Evolutionary conservation across 1,140 invertebrate species (phyloP).

Genomic region (Saccostrea glomerata): DNA sequence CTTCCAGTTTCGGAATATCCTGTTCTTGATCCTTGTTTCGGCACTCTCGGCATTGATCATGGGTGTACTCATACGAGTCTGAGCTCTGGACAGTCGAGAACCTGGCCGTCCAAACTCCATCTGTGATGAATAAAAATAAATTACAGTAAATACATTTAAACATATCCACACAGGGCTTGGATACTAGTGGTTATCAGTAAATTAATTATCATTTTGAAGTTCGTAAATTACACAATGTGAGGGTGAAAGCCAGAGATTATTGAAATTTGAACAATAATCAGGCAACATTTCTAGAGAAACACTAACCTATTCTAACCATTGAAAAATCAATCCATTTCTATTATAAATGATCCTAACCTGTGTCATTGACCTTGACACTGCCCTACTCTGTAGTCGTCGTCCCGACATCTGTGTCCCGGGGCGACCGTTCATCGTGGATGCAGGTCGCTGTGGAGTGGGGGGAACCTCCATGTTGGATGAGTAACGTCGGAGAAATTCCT

Average conservation of each 20-base stretch:
- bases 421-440: conserved; percentile 50
- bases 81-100: conserved; percentile 64
- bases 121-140: conserved; percentile 41
- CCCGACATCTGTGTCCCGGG: conserved; percentile 57
- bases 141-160: neutral
- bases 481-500: conserved; percentile 70
- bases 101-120: conserved; percentile 60
- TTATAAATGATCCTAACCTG: conserved; percentile 57
- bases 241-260: too few species aligned
- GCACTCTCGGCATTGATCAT: conserved; percentile 73
- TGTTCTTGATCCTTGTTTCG: conserved; percentile 68
- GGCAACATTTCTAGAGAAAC: too few species aligned
- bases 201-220: too few species aligned
- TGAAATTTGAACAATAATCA: too few species aligned
- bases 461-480: conserved; percentile 52
- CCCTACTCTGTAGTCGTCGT: conserved; percentile 57
- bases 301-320: neutral
- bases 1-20: conserved; percentile 72
- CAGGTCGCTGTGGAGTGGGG: conserved; percentile 61
- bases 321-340: neutral
- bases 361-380: conserved; percentile 62
- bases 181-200: too few species aligned
- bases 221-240: too few species aligned
- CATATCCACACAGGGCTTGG: too few species aligned
- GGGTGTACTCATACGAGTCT: conserved; percentile 66